Percentiles rank a stretch among this genome's conserved stretches.
phyloP scores from a whole-genome alignment of 53 echinoderm and acorn worm genomes.

The Astropecten irregularis region DNA sequence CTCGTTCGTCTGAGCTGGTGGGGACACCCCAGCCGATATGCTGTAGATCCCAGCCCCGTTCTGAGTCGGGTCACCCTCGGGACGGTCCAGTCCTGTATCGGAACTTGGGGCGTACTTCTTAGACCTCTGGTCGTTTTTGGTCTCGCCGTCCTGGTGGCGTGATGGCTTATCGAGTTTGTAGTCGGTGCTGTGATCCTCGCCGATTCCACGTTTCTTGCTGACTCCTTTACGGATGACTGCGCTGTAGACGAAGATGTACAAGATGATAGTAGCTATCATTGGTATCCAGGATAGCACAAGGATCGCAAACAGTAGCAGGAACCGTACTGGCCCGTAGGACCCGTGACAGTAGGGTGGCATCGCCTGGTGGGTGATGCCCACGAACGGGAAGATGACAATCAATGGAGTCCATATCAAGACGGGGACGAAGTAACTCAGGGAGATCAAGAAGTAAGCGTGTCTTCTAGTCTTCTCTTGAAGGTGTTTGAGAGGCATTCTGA shows the following conservation, averaged over 20 bases:
- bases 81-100: too few relatives aligned
- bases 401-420: conserved; percentile 39
- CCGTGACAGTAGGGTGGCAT: background rate
- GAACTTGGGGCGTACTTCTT: too few relatives aligned
- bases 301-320: background rate
- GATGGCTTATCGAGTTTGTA: background rate
- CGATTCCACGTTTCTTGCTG: conserved; percentile 14
- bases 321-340: background rate
- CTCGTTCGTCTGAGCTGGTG: background rate
- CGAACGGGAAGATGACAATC: background rate
- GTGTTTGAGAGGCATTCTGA: conserved; percentile 44
- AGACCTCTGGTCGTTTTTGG: too few relatives aligned
- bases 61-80: too few relatives aligned
- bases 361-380: background rate
- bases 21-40: background rate
- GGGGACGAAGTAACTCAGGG: conserved; percentile 46
- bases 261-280: conserved; percentile 53
- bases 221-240: conserved; percentile 32
- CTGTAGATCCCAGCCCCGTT: background rate
- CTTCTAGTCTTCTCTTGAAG: background rate
- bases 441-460: conserved; percentile 17
- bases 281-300: conserved; percentile 39
- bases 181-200: background rate
- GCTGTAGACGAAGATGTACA: conserved; percentile 67
- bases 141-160: too few relatives aligned